Percentiles rank a stretch among this genome's conserved stretches.
Evolutionary conservation across 2,888 invertebrate genomes (phyloP).

Genomic region (Nipponacmea schrenckii): DNA sequence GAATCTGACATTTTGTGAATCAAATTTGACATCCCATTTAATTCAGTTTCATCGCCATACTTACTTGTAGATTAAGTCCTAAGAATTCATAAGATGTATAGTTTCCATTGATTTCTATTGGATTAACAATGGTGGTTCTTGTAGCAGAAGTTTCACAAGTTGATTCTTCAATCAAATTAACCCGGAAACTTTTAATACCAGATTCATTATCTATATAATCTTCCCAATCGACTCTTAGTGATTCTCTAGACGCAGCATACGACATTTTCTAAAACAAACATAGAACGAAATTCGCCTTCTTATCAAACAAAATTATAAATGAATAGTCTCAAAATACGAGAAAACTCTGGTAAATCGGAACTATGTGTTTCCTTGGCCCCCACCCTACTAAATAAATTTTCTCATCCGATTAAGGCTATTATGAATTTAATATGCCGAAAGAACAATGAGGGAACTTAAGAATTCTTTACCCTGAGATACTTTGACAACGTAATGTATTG

Average conservation of each 20-base stretch:
- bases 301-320: too few species aligned
- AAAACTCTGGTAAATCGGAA: not conserved
- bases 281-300: not conserved
- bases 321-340: too few species aligned
- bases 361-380: too few species aligned
- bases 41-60: not conserved
- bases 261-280: slow-evolving; percentile 16
- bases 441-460: too few species aligned
- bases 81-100: slow-evolving; percentile 31
- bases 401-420: too few species aligned
- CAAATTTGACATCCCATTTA: too few species aligned
- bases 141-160: slow-evolving; percentile 10
- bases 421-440: too few species aligned
- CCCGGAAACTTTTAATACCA: slow-evolving; percentile 13
- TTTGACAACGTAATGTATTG: too few species aligned
- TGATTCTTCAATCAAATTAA: not conserved
- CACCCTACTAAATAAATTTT: too few species aligned
- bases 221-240: slow-evolving; percentile 16
- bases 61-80: slow-evolving; percentile 26
- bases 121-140: slow-evolving; percentile 6
- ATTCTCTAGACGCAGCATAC: slow-evolving; percentile 1
- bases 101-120: slow-evolving; percentile 23
- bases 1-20: too few species aligned
- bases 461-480: too few species aligned
- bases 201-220: slow-evolving; percentile 20